phyloP scores from a whole-genome alignment of 1,140 invertebrate genomes.

The Bradysia coprophila region DNA sequence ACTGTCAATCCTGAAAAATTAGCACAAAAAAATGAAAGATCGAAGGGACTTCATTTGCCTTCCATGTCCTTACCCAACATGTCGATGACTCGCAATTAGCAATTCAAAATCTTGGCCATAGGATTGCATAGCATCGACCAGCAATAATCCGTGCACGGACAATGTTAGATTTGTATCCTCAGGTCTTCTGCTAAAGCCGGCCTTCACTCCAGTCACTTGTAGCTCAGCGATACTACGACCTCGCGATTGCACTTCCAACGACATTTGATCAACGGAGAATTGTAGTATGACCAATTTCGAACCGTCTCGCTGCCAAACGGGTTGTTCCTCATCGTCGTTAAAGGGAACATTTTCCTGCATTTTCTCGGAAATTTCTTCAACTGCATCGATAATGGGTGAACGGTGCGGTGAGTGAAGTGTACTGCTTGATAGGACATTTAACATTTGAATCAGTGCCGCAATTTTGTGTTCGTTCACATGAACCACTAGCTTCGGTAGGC shows the following conservation, averaged over 20 bases:
- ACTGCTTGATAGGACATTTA: slow-evolving; percentile 25
- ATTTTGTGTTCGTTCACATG: slow-evolving; percentile 84
- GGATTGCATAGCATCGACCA: slow-evolving; percentile 88
- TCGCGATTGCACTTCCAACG: slow-evolving; percentile 65
- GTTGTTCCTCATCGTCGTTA: slow-evolving; percentile 5
- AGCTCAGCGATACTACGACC: slow-evolving; percentile 76
- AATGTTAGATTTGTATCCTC: slow-evolving; percentile 57
- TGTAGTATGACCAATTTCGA: slow-evolving; percentile 64
- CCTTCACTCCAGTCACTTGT: slow-evolving; percentile 73
- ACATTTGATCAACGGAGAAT: slow-evolving; percentile 75
- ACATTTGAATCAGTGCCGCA: slow-evolving; percentile 32
- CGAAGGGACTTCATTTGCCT: neutral
- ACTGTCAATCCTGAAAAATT: slow-evolving; percentile 62
- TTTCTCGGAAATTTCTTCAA: neutral
- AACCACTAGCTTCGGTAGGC: slow-evolving; percentile 66
- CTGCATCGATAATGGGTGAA: slow-evolving; percentile 4
- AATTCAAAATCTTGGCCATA: slow-evolving; percentile 91
- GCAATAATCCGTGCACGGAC: slow-evolving; percentile 75
- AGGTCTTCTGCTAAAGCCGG: slow-evolving; percentile 48
- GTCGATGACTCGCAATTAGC: slow-evolving; percentile 82
- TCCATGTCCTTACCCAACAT: slow-evolving; percentile 47
- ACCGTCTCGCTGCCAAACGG: slow-evolving; percentile 3
- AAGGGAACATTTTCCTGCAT: neutral
- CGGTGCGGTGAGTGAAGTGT: slow-evolving; percentile 18
- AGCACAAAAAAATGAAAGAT: slow-evolving; percentile 1